phyloP scores from a whole-genome alignment of 1,140 invertebrate species.

The Hyphantria cunea region DNA sequence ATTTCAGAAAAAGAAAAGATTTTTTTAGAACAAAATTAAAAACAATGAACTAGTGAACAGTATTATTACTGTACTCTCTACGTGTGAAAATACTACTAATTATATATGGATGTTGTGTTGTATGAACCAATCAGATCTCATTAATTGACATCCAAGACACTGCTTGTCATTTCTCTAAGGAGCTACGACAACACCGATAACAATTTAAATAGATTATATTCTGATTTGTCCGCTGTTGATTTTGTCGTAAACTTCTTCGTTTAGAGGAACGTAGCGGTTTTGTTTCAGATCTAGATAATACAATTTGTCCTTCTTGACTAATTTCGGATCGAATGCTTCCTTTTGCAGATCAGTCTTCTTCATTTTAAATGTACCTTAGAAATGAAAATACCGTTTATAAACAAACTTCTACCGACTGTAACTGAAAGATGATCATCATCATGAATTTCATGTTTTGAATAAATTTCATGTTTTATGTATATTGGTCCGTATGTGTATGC shows the following conservation, averaged over 20 bases:
- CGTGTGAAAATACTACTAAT: no score
- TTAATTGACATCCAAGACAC: background rate
- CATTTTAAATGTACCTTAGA: conserved; percentile 92
- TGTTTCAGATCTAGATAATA: conserved; percentile 85
- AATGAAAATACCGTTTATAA: background rate
- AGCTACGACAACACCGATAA: conserved; percentile 11
- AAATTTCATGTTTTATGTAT: no score
- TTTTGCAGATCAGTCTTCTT: conserved; percentile 95
- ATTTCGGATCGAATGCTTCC: conserved; percentile 92
- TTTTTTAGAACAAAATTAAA: no score
- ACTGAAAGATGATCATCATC: no score
- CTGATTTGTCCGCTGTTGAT: conserved; percentile 84
- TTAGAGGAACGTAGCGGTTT: conserved; percentile 84
- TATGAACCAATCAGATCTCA: background rate
- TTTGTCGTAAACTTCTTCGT: conserved; percentile 84
- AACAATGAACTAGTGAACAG: no score
- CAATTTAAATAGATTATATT: conserved; percentile 75
- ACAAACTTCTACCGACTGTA: no score
- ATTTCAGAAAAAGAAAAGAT: no score
- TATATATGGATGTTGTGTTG: no score
- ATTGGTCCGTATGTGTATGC: no score
- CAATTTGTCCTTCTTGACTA: conserved; percentile 87
- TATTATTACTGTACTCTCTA: no score
- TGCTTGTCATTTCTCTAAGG: background rate
- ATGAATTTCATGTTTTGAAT: no score